Conservation (phyloP, 1,140 invertebrate species). For the Archegozetes longisetosus region DNA sequence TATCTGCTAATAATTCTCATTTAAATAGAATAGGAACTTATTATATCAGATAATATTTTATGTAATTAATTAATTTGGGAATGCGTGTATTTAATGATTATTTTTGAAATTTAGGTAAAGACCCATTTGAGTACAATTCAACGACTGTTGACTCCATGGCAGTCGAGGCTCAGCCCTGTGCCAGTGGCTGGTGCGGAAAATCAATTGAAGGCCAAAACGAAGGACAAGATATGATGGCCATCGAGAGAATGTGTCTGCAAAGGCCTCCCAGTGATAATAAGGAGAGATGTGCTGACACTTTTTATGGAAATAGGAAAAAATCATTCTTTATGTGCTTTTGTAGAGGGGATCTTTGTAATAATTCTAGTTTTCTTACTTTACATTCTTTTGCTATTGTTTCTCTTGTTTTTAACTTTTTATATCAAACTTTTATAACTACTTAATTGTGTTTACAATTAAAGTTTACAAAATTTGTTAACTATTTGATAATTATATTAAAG, state of each 20-base stretch:
- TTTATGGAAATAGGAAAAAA: conserved; percentile 50
- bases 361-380: too few relatives aligned
- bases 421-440: too few relatives aligned
- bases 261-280: conserved; percentile 66
- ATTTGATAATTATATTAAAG: too few relatives aligned
- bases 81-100: too few relatives aligned
- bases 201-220: conserved; percentile 61
- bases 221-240: conserved; percentile 53
- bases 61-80: too few relatives aligned
- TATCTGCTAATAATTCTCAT: too few relatives aligned
- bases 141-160: conserved; percentile 33
- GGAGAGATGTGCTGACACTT: conserved; percentile 66
- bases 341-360: conserved; percentile 71
- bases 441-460: too few relatives aligned
- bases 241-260: conserved; percentile 67
- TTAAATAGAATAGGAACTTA: too few relatives aligned
- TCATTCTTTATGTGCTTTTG: conserved; percentile 73
- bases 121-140: conserved; percentile 57
- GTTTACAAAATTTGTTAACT: too few relatives aligned
- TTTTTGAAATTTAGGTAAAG: conserved; percentile 38
- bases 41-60: too few relatives aligned
- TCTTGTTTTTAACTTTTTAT: too few relatives aligned
- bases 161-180: conserved; percentile 58
- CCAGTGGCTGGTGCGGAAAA: conserved; percentile 84
- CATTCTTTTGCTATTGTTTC: too few relatives aligned